Conservation (phyloP, 2,888 invertebrate species). For the Congeria kusceri region DNA sequence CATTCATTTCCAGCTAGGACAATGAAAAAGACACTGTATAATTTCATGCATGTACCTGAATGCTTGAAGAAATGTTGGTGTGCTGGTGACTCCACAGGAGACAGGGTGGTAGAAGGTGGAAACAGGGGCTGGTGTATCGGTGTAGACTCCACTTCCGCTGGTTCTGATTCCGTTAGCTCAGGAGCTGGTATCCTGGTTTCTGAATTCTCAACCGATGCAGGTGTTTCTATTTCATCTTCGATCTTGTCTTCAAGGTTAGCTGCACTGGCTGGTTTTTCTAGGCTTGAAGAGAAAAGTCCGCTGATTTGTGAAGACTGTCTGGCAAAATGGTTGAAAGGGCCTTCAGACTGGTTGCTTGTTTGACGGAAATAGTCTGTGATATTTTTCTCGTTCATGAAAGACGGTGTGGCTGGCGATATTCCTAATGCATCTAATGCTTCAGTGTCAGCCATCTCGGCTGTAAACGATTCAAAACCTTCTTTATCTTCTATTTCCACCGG, state of each 20-base stretch:
- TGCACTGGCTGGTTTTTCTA: conserved; percentile 11
- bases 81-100: conserved; percentile 74
- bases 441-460: conserved; percentile 70
- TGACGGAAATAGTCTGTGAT: conserved; percentile 59
- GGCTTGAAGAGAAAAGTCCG: conserved; percentile 30
- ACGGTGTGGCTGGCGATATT: conserved; percentile 66
- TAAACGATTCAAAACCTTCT: conserved; percentile 79
- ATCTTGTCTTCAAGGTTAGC: conserved; percentile 18
- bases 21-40: no score
- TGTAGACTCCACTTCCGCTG: conserved; percentile 16
- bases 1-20: no score
- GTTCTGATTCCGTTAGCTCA: conserved; percentile 11
- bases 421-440: conserved; percentile 67
- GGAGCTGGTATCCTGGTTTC: conserved; percentile 29
- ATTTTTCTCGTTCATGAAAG: conserved; percentile 56
- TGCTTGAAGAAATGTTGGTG: conserved; percentile 63
- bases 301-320: conserved; percentile 61
- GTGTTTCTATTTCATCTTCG: conserved; percentile 17
- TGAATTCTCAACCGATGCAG: conserved; percentile 21
- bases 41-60: neutral
- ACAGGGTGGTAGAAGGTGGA: conserved; percentile 71
- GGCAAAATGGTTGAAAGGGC: conserved; percentile 20
- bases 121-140: conserved; percentile 60
- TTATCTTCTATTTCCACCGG: conserved; percentile 67
- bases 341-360: conserved; percentile 43